Percentiles rank a stretch among this genome's conserved stretches.
phyloP scores from a whole-genome alignment of 2,113 vertebrate genomes.

The Xyrauchen texanus region DNA sequence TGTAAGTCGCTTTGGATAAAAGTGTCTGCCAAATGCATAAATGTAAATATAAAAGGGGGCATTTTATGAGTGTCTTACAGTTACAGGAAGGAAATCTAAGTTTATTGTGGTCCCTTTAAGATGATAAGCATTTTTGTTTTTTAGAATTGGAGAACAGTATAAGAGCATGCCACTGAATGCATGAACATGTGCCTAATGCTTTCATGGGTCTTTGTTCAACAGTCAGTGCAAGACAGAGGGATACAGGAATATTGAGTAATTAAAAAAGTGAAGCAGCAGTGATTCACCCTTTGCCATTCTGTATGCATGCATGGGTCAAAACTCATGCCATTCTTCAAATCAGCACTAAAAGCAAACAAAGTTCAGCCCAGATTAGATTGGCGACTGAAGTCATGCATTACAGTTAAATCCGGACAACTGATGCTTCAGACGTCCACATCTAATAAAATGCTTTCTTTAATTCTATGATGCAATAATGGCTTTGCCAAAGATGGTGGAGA shows the following conservation, averaged over 20 bases:
- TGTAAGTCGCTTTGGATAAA: too few species aligned
- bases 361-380: background rate
- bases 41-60: slow-evolving; percentile 15
- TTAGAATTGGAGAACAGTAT: background rate
- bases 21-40: too few species aligned
- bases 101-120: slow-evolving; percentile 49
- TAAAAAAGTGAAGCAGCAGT: slow-evolving; percentile 8
- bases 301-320: slow-evolving; percentile 30
- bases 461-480: background rate
- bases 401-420: background rate
- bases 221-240: background rate
- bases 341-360: too few species aligned
- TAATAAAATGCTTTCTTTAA: slow-evolving; percentile 1
- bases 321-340: slow-evolving; percentile 29
- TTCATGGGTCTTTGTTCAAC: background rate
- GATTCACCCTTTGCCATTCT: background rate
- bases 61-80: slow-evolving; percentile 4
- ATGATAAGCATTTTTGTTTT: background rate
- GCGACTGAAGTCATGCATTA: background rate
- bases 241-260: background rate
- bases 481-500: slow-evolving; percentile 89
- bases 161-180: background rate
- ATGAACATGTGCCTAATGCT: background rate
- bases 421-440: slow-evolving; percentile 19
- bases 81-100: background rate